Base-by-base conservation (phyloP, 2,113 vertebrate species). In the Dromaius novaehollandiae region DNA sequence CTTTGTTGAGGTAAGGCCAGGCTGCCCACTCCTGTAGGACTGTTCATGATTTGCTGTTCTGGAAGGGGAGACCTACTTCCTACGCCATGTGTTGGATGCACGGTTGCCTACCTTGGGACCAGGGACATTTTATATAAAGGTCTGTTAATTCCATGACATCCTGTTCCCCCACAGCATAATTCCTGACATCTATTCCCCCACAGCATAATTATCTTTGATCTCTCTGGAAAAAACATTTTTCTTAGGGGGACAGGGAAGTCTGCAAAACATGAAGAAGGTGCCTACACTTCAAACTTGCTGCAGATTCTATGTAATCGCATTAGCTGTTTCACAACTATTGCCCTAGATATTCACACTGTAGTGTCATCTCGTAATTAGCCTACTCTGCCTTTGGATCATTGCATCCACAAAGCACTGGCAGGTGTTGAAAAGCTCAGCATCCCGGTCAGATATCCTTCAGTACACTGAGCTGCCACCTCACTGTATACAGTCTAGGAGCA, bases 401-500 rank as follows among this genome's bases (percentile, higher is more conserved):
- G 70, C 19, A 79, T 55, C 94, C 53, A 73, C 42, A 89, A 79
- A 90, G 46, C 2, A 0, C 76, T 86, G 65, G 20, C 51, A 89
- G 10, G 40, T 90, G 82, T 95, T 92, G 55, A 92, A 78, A 93
- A 95, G 50, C 65, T 90, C 69, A 66, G 77, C 36, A 64, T 66
- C 73, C 51, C 89, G 65, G 24, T 71, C 30, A 32, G 42, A 28
- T 60, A 60, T 60, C 30, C 32, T 60, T 60, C 56, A 60, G 56
- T 60, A 18, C 56, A 19, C 56, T 19, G 9, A 60, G 56, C 34
- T 83, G 80, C 50, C 36, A 81, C 55, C 34, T 53, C 48, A 11
- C 0, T 73, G 24, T 61, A 21, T 73, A 24, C 26, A 77, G 36
- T 58, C 46, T 50, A 3, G 16, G n/a, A 86, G 53, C 30, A 61